Percentiles rank a stretch among this genome's conserved stretches.
Evolutionary conservation across 2,797 vertebrate species (phyloP).

Genomic region (Erethizon dorsatum): DNA sequence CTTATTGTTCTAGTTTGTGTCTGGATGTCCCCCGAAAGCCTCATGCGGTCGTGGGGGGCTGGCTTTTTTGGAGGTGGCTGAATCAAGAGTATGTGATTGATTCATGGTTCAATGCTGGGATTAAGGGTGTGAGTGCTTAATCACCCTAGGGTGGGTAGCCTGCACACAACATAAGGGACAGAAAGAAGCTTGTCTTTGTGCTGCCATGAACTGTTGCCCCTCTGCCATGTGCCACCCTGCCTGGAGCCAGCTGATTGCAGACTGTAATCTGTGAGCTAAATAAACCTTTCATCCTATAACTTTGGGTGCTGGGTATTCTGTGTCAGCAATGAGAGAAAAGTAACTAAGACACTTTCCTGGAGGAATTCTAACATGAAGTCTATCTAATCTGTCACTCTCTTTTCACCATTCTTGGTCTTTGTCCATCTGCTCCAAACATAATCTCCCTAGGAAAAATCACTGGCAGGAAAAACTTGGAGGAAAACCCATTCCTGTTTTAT

Average conservation of each 20-base stretch:
- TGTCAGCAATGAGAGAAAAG: not conserved
- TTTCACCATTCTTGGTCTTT: not conserved
- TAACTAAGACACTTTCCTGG: not conserved
- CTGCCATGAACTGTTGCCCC: not conserved
- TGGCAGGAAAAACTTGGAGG: not conserved
- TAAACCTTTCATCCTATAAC: not conserved
- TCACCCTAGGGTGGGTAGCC: not conserved
- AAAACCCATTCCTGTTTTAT: constrained; percentile 4
- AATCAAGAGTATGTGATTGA: not conserved
- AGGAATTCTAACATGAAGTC: constrained; percentile 24
- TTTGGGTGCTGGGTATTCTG: not conserved
- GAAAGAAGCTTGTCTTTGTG: not conserved
- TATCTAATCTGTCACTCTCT: not conserved
- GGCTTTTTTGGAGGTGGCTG: too few relatives aligned
- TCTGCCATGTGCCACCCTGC: not conserved
- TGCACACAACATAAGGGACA: not conserved
- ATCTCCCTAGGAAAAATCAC: not conserved
- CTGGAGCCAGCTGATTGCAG: not conserved
- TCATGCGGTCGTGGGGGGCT: not conserved
- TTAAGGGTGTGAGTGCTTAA: not conserved
- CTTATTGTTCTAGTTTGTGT: not conserved
- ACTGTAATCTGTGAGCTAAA: not conserved
- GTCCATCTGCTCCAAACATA: not conserved
- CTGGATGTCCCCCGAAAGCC: not conserved
- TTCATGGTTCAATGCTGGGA: not conserved